These are phyloP conservation scores for Nephrotoma flavescens DNA, from an alignment of 2,888 invertebrate species.

Conservation along the genomic window DNA sequence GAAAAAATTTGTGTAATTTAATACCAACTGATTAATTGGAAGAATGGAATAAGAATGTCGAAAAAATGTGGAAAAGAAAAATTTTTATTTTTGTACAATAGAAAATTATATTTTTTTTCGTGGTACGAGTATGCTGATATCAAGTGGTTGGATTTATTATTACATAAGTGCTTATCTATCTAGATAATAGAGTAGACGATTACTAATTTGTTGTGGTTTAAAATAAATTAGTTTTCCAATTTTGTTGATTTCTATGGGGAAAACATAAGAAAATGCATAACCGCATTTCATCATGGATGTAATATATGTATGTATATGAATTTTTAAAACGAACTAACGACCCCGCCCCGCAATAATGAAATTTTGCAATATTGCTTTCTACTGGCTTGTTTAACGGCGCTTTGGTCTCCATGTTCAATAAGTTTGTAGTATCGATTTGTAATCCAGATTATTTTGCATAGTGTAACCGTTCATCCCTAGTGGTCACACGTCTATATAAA, in stretches of 20 bases:
- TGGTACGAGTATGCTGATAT: not conserved
- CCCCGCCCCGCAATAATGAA: too few relatives aligned
- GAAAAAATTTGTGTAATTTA: not conserved
- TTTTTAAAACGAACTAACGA: too few relatives aligned
- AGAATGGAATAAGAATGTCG: not conserved
- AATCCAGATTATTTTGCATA: too few relatives aligned
- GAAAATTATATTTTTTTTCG: not conserved
- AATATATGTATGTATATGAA: too few relatives aligned
- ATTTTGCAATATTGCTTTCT: too few relatives aligned
- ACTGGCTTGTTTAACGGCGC: too few relatives aligned
- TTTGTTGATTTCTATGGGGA: not conserved
- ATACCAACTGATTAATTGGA: not conserved
- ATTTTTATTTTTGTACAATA: not conserved
- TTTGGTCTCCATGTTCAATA: too few relatives aligned
- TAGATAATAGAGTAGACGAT: not conserved
- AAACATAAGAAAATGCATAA: not conserved
- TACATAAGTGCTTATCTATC: not conserved
- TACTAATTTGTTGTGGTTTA: not conserved
- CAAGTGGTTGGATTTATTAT: not conserved
- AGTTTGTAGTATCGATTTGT: too few relatives aligned
- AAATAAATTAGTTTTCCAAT: not conserved
- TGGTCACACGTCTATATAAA: too few relatives aligned
- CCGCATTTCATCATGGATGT: not conserved
- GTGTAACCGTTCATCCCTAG: too few relatives aligned
- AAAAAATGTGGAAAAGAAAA: not conserved